Evolutionary conservation across 35 echinoderm and acorn worm genomes (phyloP).

Genomic region (Apostichopus parvimensis): DNA sequence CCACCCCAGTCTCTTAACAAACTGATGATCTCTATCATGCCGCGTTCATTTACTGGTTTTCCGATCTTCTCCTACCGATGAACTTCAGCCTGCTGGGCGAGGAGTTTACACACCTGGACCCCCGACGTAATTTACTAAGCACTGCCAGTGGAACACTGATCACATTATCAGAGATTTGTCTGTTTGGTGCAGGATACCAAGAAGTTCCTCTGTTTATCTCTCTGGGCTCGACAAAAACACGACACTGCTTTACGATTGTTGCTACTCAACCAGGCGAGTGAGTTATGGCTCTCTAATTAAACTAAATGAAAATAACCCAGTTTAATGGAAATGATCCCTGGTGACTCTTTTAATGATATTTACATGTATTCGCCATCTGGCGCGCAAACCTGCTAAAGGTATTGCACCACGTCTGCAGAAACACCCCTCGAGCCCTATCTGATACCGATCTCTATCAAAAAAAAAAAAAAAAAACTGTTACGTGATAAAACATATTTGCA

Average conservation of each 20-base stretch:
- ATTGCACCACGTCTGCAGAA: neutral
- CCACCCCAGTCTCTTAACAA: neutral
- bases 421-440: neutral
- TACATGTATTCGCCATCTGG: neutral
- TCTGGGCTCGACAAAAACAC: neutral
- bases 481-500: too few species aligned
- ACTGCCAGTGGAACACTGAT: too few species aligned
- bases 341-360: neutral
- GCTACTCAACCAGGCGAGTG: neutral
- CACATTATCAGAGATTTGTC: too few species aligned
- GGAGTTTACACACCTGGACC: slow-evolving; percentile 5
- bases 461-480: too few species aligned
- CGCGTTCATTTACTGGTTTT: neutral
- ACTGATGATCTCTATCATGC: neutral
- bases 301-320: neutral
- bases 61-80: neutral
- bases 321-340: neutral
- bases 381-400: neutral
- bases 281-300: neutral
- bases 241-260: neutral
- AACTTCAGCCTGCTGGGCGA: neutral
- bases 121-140: neutral
- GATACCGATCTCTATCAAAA: too few species aligned
- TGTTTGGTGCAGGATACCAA: too few species aligned
- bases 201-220: too few species aligned